Conservation (phyloP, 2,797 vertebrate genomes). For the Fringilla coelebs region DNA sequence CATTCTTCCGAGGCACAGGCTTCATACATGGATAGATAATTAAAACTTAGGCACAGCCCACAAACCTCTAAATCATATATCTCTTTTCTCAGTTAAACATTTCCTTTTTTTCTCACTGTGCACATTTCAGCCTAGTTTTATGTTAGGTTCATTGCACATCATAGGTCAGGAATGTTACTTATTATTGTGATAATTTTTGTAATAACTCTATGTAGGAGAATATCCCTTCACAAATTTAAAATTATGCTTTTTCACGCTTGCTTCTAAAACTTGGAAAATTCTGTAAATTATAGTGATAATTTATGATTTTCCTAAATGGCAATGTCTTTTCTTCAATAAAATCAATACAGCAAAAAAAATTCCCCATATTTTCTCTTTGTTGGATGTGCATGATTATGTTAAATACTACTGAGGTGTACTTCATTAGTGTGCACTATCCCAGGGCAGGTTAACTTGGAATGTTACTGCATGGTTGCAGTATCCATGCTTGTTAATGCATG, state of each 20-base stretch:
- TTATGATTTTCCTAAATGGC: constrained; percentile 45
- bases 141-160: neutral
- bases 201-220: constrained; percentile 35
- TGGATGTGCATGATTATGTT: neutral
- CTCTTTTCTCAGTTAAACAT: neutral
- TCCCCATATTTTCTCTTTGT: constrained; percentile 4
- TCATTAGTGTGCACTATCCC: neutral
- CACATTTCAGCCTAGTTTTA: neutral
- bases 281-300: constrained; percentile 31
- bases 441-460: neutral
- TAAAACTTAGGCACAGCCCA: neutral
- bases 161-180: neutral
- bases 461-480: neutral
- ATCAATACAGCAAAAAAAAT: constrained; percentile 36
- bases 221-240: constrained; percentile 53
- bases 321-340: constrained; percentile 45
- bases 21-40: neutral
- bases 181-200: constrained; percentile 22
- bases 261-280: constrained; percentile 37
- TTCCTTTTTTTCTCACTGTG: neutral
- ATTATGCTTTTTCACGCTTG: neutral
- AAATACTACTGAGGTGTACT: neutral
- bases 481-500: too few relatives aligned
- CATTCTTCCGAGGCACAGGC: neutral
- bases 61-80: neutral